These are phyloP conservation scores for Cromileptes altivelis DNA, from an alignment of 2,113 vertebrate species.

Conservation along the genomic window DNA sequence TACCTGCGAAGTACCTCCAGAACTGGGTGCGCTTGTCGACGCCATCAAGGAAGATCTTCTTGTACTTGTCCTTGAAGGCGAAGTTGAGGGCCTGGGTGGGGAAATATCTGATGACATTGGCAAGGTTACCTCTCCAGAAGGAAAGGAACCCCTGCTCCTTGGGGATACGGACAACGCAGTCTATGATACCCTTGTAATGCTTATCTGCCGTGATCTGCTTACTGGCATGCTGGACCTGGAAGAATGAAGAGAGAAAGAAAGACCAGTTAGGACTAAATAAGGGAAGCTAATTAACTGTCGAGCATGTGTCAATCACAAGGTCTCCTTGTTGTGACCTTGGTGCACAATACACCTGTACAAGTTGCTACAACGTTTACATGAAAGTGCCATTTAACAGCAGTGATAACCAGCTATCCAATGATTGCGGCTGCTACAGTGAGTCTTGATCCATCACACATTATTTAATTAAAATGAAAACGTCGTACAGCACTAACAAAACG, in stretches of 20 bases:
- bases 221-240: constrained; percentile 92
- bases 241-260: neutral
- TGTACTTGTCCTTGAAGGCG: constrained; percentile 95
- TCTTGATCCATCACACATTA: neutral
- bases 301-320: constrained; percentile 11
- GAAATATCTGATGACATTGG: constrained; percentile 95
- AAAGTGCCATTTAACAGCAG: neutral
- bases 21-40: constrained; percentile 92
- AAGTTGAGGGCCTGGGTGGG: constrained; percentile 95
- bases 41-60: constrained; percentile 90
- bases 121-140: constrained; percentile 94
- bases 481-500: accelerated
- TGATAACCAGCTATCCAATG: neutral
- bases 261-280: neutral
- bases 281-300: neutral
- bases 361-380: neutral
- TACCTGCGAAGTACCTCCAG: constrained; percentile 93
- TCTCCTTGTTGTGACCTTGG: constrained; percentile 76
- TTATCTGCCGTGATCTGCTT: constrained; percentile 90
- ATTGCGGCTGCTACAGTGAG: neutral
- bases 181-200: constrained; percentile 93
- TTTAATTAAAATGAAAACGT: no score
- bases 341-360: neutral
- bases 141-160: constrained; percentile 91
- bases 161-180: constrained; percentile 91